phyloP scores from a whole-genome alignment of 23 tunicate genomes.

The Halocynthia roretzi region DNA sequence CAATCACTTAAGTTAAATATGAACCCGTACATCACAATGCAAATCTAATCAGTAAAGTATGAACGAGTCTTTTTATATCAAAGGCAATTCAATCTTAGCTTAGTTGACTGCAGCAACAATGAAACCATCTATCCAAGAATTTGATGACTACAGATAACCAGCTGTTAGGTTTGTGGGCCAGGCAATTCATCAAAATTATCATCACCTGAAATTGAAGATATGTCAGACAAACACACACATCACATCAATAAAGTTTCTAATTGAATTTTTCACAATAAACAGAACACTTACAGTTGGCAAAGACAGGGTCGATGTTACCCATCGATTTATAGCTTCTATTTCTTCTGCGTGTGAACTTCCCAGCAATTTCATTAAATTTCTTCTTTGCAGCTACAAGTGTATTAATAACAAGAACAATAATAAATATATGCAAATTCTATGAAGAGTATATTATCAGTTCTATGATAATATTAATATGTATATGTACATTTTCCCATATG shows the following conservation, averaged over 20 bases:
- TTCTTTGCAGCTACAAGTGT: slow-evolving; percentile 46
- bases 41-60: too few species aligned
- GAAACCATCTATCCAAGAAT: too few species aligned
- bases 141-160: too few species aligned
- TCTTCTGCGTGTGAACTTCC: slow-evolving; percentile 34
- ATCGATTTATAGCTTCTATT: slow-evolving; percentile 55
- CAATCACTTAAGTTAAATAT: too few species aligned
- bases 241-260: too few species aligned
- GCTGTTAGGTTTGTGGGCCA: background rate
- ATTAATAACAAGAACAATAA: too few species aligned
- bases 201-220: background rate
- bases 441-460: background rate
- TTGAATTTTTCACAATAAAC: background rate
- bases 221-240: too few species aligned
- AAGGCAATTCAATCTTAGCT: too few species aligned
- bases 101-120: too few species aligned
- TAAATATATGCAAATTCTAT: too few species aligned
- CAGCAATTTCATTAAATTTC: slow-evolving; percentile 51
- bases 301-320: slow-evolving; percentile 69
- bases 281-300: slow-evolving; percentile 48
- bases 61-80: too few species aligned
- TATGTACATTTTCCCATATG: slow-evolving; percentile 78
- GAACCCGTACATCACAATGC: too few species aligned
- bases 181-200: slow-evolving; percentile 12
- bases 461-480: background rate